Percentiles rank a stretch among this genome's conserved stretches.
Conservation (phyloP, 2,888 invertebrate genomes). For the Caenorhabditis sp. region DNA sequence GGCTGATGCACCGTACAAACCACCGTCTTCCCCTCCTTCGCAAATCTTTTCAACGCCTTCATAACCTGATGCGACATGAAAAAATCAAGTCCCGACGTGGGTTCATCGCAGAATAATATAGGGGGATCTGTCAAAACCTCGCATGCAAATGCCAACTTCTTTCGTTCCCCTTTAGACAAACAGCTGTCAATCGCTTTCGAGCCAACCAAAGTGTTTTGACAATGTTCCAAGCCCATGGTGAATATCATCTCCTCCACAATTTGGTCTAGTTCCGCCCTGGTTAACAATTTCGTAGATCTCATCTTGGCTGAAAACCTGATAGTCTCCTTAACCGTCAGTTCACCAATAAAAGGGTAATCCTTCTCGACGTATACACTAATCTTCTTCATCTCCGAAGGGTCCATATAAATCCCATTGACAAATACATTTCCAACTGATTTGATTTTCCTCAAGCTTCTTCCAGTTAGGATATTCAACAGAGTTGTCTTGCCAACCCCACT, state of each 20-base stretch:
- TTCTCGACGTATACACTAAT: constrained; percentile 89
- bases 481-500: constrained; percentile 74
- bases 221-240: constrained; percentile 36
- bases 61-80: constrained; percentile 55
- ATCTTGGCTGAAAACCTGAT: constrained; percentile 79
- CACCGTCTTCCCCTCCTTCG: constrained; percentile 82
- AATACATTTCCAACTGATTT: constrained; percentile 40
- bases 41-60: constrained; percentile 71
- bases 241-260: constrained; percentile 25
- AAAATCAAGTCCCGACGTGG: constrained; percentile 53
- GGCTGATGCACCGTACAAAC: constrained; percentile 93
- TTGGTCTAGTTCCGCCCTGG: constrained; percentile 51
- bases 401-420: constrained; percentile 40
- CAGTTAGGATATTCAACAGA: constrained; percentile 83
- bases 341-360: constrained; percentile 85
- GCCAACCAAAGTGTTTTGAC: constrained; percentile 42
- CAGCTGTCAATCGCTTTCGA: constrained; percentile 75
- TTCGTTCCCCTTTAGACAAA: constrained; percentile 94
- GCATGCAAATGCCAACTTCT: constrained; percentile 90
- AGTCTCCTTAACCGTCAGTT: constrained; percentile 85
- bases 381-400: constrained; percentile 73
- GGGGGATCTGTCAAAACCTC: constrained; percentile 74
- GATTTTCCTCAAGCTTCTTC: constrained; percentile 73
- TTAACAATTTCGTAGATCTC: constrained; percentile 24
- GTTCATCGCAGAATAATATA: constrained; percentile 56